Evolutionary conservation across 2,113 vertebrate species (phyloP).

Genomic region (Columbina picui): DNA sequence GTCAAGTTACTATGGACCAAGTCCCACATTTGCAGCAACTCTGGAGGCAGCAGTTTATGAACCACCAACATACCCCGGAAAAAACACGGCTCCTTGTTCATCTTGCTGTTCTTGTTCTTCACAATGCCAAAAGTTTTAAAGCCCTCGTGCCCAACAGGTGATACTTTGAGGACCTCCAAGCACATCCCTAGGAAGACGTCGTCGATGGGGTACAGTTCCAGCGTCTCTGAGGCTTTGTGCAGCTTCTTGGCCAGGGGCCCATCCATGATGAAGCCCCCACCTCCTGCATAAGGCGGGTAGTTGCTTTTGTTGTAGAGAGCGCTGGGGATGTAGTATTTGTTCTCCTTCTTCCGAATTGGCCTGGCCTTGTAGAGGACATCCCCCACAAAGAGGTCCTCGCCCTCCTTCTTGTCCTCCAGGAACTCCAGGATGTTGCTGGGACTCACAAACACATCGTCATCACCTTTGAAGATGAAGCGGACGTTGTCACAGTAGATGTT

Average conservation of each 20-base stretch:
- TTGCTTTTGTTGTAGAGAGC: slow-evolving; percentile 84
- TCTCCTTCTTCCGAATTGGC: slow-evolving; percentile 91
- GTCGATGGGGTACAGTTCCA: slow-evolving; percentile 94
- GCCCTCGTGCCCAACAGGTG: slow-evolving; percentile 84
- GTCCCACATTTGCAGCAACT: slow-evolving; percentile 91
- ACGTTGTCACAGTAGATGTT: slow-evolving; percentile 85
- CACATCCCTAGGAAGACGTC: slow-evolving; percentile 98
- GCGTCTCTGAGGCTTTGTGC: slow-evolving; percentile 76
- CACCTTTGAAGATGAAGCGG: slow-evolving; percentile 91
- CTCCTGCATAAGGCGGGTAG: slow-evolving; percentile 94
- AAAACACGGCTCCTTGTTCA: slow-evolving; percentile 96
- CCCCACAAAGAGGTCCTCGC: slow-evolving; percentile 85
- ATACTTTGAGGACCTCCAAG: slow-evolving; percentile 86
- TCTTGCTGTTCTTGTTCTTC: slow-evolving; percentile 88
- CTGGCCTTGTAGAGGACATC: slow-evolving; percentile 88
- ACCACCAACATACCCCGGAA: slow-evolving; percentile 93
- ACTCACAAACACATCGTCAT: slow-evolving; percentile 92
- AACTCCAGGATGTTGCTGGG: slow-evolving; percentile 91
- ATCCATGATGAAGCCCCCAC: slow-evolving; percentile 93
- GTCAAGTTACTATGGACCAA: slow-evolving; percentile 89
- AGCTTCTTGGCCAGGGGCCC: slow-evolving; percentile 84
- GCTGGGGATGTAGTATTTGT: slow-evolving; percentile 93
- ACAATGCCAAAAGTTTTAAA: slow-evolving; percentile 97
- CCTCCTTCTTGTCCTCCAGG: slow-evolving; percentile 76
- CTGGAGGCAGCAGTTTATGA: slow-evolving; percentile 91